Evolutionary conservation across 2,113 vertebrate genomes (phyloP).

Genomic region (Antechinus flavipes): DNA sequence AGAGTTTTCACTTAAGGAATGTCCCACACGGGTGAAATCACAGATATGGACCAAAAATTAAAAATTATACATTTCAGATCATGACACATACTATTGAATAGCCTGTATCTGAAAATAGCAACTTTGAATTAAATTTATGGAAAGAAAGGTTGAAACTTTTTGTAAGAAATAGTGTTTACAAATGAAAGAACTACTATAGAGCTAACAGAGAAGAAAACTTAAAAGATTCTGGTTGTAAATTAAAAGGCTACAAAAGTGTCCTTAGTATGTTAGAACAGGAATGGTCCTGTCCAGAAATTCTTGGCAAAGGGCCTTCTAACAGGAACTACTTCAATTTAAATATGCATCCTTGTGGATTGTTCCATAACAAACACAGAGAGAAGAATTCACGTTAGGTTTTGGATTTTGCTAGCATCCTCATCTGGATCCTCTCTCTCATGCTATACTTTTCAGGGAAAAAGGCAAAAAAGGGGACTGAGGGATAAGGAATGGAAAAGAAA

Average conservation of each 20-base stretch:
- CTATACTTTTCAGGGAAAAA: background rate
- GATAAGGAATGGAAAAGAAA: constrained; percentile 59
- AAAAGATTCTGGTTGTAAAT: background rate
- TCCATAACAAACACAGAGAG: constrained; percentile 76
- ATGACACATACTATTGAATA: background rate
- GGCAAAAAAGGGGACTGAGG: background rate
- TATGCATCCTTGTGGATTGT: constrained; percentile 68
- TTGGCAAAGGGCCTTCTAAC: background rate
- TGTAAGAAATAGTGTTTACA: background rate
- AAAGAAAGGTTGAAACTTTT: background rate
- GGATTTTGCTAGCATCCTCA: constrained; percentile 54
- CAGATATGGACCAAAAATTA: background rate
- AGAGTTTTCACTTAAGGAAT: background rate
- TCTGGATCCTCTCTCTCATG: constrained; percentile 39
- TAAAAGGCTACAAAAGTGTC: background rate
- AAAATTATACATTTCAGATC: background rate
- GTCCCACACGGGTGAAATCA: background rate
- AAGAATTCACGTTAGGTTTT: constrained; percentile 65
- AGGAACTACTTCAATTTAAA: constrained; percentile 55
- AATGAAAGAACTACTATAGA: background rate
- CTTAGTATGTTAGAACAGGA: constrained; percentile 19
- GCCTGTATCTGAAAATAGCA: background rate
- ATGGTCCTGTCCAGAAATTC: constrained; percentile 54
- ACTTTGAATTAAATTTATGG: background rate
- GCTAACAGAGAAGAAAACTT: no score